These are phyloP conservation scores for Chrysolina americana DNA, from an alignment of 2,888 invertebrate genomes.

Conservation along the genomic window DNA sequence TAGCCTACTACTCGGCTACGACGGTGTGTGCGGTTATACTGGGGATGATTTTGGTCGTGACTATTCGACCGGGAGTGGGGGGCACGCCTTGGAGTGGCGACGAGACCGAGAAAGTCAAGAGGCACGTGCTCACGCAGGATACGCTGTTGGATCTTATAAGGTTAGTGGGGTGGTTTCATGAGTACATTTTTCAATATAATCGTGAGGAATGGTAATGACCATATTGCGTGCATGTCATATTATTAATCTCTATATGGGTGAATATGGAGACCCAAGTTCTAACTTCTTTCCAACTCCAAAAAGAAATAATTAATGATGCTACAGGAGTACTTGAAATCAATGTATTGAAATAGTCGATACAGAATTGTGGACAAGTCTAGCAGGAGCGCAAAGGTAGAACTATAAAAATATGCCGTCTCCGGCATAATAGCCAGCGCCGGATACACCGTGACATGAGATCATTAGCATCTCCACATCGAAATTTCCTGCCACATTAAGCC, in stretches of 20 bases:
- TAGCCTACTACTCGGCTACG: constrained; percentile 92
- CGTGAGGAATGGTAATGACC: too few relatives aligned
- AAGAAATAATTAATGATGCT: too few relatives aligned
- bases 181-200: too few relatives aligned
- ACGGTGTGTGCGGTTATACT: constrained; percentile 93
- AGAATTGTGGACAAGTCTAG: neutral
- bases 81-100: constrained; percentile 56
- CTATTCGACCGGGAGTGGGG: constrained; percentile 85
- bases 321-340: too few relatives aligned
- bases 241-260: too few relatives aligned
- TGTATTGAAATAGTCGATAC: neutral
- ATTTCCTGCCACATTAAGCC: constrained; percentile 29
- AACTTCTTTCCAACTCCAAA: too few relatives aligned
- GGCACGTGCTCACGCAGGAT: constrained; percentile 86
- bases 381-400: neutral
- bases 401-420: neutral
- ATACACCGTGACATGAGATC: constrained; percentile 28
- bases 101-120: constrained; percentile 54
- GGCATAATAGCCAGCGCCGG: constrained; percentile 18
- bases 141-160: constrained; percentile 93
- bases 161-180: constrained; percentile 68
- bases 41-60: constrained; percentile 90
- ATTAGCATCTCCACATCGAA: constrained; percentile 27
- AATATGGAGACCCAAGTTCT: too few relatives aligned
- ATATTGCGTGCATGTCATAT: too few relatives aligned